Base-by-base conservation (phyloP, 1,140 invertebrate genomes). In the Delia radicum region DNA sequence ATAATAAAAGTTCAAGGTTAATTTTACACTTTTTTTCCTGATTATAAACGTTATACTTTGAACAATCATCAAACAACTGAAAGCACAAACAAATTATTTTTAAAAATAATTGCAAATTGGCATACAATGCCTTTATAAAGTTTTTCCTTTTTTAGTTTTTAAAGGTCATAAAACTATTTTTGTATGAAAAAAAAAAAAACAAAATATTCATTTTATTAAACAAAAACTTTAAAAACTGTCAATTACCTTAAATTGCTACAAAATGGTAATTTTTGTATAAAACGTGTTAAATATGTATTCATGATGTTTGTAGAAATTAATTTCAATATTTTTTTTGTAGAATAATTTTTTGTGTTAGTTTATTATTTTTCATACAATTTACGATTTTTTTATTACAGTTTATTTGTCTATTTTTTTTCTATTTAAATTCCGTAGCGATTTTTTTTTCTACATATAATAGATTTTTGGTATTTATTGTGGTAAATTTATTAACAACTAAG, bases 101-200 rank as follows among this genome's bases (percentile, higher is more conserved):
- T 63, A 63, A 63, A 63, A 63, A 63, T 63, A 63, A 63, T 63
- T 63, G 62, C 62, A 63, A 63, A 63, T 28, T 63, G 62, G 62
- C 62, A 63, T 29, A 63, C 62, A 28, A 63, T 63, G 27, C 21
- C 18, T 27, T 63, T n/a, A 10, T 27, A 28, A 26, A 63, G 26
- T 61, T 61, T 61, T 61, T 61, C 8, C n/a, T 61, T 21, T 61
- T 18, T 24, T 3, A 61, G 3, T 63, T 63, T 28, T 28, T 26
- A 63, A 63, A 63, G 62, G 24, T 63, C 48, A 21, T 55, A 21
- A 55, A 55, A 0, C 8, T 4, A 61, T 18, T 48, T 61, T 6
- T 42, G 10, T 6, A 42, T 42, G 10, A 42, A 42, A 42, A 42
- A 12, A n/a, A n/a, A 42, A 42, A 42, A 10, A 33, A 10, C 31